Percentiles rank a stretch among this genome's conserved stretches.
Evolutionary conservation across 2,113 vertebrate species (phyloP).

Genomic region (human): DNA sequence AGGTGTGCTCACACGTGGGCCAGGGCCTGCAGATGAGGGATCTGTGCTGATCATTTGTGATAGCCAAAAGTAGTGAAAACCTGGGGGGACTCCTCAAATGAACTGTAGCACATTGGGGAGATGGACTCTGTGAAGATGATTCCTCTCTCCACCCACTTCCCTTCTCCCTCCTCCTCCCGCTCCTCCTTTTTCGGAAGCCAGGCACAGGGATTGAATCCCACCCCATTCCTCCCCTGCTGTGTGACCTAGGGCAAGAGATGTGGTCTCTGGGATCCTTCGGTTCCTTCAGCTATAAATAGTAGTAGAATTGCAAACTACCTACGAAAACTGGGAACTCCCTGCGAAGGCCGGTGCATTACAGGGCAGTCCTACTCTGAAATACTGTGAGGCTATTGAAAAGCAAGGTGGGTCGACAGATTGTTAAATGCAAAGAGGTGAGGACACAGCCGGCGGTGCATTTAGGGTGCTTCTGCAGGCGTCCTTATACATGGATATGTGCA

Average conservation of each 20-base stretch:
- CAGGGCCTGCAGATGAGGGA: rapidly evolving
- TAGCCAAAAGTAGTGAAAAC: neutral
- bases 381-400: neutral
- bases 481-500: rapidly evolving
- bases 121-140: rapidly evolving
- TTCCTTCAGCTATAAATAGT: neutral
- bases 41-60: neutral
- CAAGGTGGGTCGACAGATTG: neutral
- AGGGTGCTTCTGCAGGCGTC: neutral
- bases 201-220: neutral
- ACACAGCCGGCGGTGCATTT: rapidly evolving
- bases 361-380: neutral
- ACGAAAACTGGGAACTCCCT: neutral
- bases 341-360: neutral
- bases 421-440: rapidly evolving
- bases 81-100: neutral
- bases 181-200: neutral
- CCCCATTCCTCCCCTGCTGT: rapidly evolving
- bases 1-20: neutral
- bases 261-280: neutral
- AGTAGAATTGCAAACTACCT: neutral
- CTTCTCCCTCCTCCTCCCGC: too few relatives aligned
- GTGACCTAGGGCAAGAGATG: neutral
- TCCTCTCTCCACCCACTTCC: too few relatives aligned
- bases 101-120: neutral